A percentile compares a stretch with the other conserved stretches of the same genome.
These are phyloP conservation scores for Pongo pygmaeus DNA, from an alignment of 2,113 vertebrate genomes.

Conservation along the genomic window DNA sequence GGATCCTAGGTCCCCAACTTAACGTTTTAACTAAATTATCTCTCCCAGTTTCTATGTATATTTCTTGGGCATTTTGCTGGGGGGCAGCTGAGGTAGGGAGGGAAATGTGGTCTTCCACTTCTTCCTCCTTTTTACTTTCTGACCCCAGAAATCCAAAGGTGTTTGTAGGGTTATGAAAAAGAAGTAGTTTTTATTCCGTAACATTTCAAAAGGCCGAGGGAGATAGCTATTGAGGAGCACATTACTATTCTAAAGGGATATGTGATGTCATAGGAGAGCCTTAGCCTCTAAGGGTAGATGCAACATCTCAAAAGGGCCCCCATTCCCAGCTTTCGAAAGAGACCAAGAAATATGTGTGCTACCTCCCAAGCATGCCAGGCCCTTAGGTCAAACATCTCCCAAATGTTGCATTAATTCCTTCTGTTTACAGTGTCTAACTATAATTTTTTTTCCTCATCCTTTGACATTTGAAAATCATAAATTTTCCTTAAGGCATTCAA, in stretches of 20 bases:
- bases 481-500: conserved; percentile 13
- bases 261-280: background rate
- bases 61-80: background rate
- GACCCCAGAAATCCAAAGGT: conserved; percentile 10
- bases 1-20: background rate
- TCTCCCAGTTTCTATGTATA: background rate
- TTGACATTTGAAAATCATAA: conserved; percentile 58
- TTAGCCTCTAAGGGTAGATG: background rate
- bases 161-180: background rate
- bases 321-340: background rate
- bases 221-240: background rate
- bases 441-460: conserved; percentile 42
- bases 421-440: conserved; percentile 24
- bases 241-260: background rate
- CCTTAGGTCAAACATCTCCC: conserved; percentile 43
- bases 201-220: conserved; percentile 13
- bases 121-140: background rate
- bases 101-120: background rate
- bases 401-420: conserved; percentile 37
- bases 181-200: conserved; percentile 22
- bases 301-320: background rate
- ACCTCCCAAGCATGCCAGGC: background rate
- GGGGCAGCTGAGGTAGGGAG: background rate
- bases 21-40: conserved; percentile 18
- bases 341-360: background rate